Base-by-base conservation (phyloP, 2,888 invertebrate species). In the Chrysotoxum bicinctum region DNA sequence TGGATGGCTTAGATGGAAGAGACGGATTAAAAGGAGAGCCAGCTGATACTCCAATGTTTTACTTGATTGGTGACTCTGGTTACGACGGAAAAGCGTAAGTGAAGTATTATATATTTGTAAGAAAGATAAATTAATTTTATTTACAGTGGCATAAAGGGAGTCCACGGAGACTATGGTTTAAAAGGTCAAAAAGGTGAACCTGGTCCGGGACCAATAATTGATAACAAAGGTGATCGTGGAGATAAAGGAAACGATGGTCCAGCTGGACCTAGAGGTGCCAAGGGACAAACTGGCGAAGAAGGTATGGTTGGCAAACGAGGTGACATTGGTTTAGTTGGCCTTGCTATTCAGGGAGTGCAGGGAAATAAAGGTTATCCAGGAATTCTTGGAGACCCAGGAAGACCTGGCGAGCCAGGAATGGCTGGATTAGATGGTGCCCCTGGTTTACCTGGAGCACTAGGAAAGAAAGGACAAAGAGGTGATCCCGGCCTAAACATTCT, bases 361-460 rank as follows among this genome's bases (percentile, higher is more conserved):
- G 97, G 97, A 16, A 90, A 92, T 10, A 95, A 95, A 90, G 97
- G 97, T 4, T 93, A 93, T 87, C 91, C 93, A 1, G 97, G 97
- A 37, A 91, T 94, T 58, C 93, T 93, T 26, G 97, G 97, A 48
- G 93, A 94, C 78, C 90, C 91, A 45, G 95, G 97, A 16, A 94
- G 93, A 0, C 92, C 91, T 43, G 97, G 97, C 60, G 90, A 91
- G 4, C 91, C 93, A 6, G 96, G 96, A 37, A 88, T 89, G 10
- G 90, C 92, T 76, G 95, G 94, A 87, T 43, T 87, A 40, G 81
- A 88, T 87, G 88, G 95, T 92, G 58, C 90, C 88, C 54, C 90
- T 88, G 89, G 95, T 2, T 0, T 52, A 0, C 88, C 89, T 35
- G 92, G 93, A 10, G 6, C 72, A 0, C 0, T 3, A 0, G 94